These are phyloP conservation scores for Saccostrea cuccullata DNA, from an alignment of 1,140 invertebrate species.

Conservation along the genomic window DNA sequence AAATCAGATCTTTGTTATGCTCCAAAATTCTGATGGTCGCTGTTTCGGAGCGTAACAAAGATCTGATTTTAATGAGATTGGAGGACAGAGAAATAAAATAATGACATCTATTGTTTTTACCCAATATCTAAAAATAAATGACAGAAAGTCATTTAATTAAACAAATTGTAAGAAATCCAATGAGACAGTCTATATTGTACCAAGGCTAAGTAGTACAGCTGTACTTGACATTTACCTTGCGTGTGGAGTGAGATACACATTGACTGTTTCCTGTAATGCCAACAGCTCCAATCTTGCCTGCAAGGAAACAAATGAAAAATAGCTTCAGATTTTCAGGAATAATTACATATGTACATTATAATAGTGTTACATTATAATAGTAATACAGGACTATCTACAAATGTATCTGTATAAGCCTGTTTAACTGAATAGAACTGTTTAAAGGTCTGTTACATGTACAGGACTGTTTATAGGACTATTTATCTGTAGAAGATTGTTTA, in stretches of 20 bases:
- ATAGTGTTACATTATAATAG: neutral
- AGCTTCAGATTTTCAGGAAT: constrained; percentile 65
- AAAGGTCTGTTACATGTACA: neutral
- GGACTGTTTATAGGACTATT: neutral
- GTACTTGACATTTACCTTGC: constrained; percentile 36
- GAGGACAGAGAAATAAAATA: no score
- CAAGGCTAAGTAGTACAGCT: no score
- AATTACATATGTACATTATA: neutral
- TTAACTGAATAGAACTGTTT: neutral
- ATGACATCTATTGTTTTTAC: no score
- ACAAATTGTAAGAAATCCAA: no score
- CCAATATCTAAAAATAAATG: no score
- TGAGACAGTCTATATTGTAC: no score
- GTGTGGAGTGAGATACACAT: constrained; percentile 65
- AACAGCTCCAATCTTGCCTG: constrained; percentile 73
- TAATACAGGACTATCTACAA: neutral
- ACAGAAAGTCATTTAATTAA: no score
- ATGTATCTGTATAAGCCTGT: neutral
- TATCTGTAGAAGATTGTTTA: neutral
- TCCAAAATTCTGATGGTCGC: no score
- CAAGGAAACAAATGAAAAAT: constrained; percentile 32
- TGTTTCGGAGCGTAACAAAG: no score
- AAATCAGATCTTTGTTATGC: no score
- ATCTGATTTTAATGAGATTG: no score
- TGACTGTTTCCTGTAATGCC: constrained; percentile 70